Evolutionary conservation across 2,797 vertebrate genomes (phyloP).

Genomic region (Sardinella longiceps): DNA sequence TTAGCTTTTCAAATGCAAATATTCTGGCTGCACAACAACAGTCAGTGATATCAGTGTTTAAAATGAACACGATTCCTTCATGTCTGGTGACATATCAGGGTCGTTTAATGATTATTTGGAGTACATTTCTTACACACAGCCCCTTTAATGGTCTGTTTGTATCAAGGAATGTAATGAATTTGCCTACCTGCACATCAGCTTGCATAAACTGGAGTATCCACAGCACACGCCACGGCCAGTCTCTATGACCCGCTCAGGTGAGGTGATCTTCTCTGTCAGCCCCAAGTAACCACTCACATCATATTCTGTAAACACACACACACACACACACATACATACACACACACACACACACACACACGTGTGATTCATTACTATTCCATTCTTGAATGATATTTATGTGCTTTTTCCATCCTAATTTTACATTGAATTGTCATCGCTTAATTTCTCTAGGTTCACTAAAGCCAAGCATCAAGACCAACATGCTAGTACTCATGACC

Average conservation of each 20-base stretch:
- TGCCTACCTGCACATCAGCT: constrained; percentile 65
- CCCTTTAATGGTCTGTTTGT: background rate
- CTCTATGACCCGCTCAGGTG: constrained; percentile 59
- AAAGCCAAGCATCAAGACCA: background rate
- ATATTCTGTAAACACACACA: constrained; percentile 48
- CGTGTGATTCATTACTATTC: background rate
- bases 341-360: background rate
- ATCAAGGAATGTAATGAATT: too few species aligned
- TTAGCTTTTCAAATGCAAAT: too few species aligned
- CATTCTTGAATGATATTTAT: background rate
- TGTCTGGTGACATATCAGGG: too few species aligned
- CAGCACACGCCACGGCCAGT: constrained; percentile 61
- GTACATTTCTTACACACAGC: too few species aligned
- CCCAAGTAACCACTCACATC: constrained; percentile 62
- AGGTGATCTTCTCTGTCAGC: constrained; percentile 57
- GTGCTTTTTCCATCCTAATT: background rate
- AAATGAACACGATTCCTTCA: too few species aligned
- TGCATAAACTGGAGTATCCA: constrained; percentile 63
- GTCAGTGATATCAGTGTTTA: too few species aligned
- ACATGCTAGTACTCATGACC: background rate
- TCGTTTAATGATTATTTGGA: too few species aligned
- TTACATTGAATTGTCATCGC: constrained; percentile 34
- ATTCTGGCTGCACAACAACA: too few species aligned
- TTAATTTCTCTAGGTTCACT: constrained; percentile 22
- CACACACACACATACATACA: background rate